phyloP scores from a whole-genome alignment of 2,113 vertebrate species.

The Rhegmatorhina hoffmannsi region DNA sequence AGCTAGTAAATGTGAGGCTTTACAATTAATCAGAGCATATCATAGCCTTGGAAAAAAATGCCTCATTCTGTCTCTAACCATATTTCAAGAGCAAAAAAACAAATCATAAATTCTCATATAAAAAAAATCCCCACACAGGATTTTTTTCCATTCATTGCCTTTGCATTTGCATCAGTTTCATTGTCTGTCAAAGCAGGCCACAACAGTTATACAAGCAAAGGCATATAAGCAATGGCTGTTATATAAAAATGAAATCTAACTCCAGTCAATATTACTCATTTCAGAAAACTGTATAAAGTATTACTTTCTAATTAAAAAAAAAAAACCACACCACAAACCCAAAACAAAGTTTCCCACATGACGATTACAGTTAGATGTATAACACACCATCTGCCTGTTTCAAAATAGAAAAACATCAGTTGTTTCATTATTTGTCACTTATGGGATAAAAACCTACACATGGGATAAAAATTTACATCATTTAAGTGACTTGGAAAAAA shows the following conservation, averaged over 20 bases:
- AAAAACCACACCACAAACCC: neutral
- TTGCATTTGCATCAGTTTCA: neutral
- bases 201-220: neutral
- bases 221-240: neutral
- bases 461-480: neutral
- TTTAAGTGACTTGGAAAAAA: neutral
- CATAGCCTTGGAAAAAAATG: neutral
- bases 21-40: neutral
- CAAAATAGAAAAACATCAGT: conserved; percentile 5
- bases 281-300: neutral
- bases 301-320: neutral
- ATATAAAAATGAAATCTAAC: neutral
- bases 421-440: conserved; percentile 34
- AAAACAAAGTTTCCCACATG: neutral
- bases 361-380: neutral
- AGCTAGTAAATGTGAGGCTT: neutral
- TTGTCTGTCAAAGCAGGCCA: neutral
- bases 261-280: neutral
- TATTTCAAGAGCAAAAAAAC: neutral
- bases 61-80: neutral
- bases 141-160: neutral
- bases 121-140: neutral
- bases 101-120: neutral
- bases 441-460: neutral
- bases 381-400: conserved; percentile 19